Evolutionary conservation across 2,888 invertebrate species (phyloP), one percentile per base, ranked within the genome.

Genomic region (Orchesella flavescens): DNA sequence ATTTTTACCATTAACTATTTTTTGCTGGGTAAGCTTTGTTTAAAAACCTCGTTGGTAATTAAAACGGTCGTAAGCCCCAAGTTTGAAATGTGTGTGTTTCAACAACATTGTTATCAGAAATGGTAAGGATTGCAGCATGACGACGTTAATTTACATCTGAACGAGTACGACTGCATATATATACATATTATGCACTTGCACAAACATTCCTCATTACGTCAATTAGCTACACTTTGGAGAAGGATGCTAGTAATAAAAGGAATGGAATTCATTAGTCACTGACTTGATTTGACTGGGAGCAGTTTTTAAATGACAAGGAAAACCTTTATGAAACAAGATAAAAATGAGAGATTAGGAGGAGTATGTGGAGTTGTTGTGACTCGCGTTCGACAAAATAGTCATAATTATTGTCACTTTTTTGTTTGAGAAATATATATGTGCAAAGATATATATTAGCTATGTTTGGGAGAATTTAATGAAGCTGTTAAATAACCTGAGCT

Each of bases 401-500:
- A 79, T 79, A 79, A 79, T 79, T 79, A 79, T 79, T 79, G 78
- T 79, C 78, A 79, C 78, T 79, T 79, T 71, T 75, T 10, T 3
- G n/a, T 53, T 3, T 66, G 68, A 77, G 44, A 53, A 46, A 66
- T 75, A 76, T 76, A 66, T 55, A 66, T 76, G 66, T 23, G 66
- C 12, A n/a, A n/a, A n/a, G n/a, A n/a, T n/a, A n/a, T n/a, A 23
- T 57, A 44, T 19, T 24, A 59, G 63, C 46, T 68, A 66, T 21
- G 44, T 46, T 46, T n/a, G n/a, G 44, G 49, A 13, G 44, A 34
- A 21, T 68, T 57, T 57, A 76, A 76, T 68, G 57, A 76, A 66
- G 65, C 19, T 76, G 66, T 53, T 21, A 66, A 76, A 65, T 66
- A 76, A 66, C 66, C 53, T 66, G 34, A 43, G 24, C 46, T 66